These are phyloP conservation scores for Rhabditophanes sp. DNA, from an alignment of 2,888 invertebrate species.

Conservation along the genomic window DNA sequence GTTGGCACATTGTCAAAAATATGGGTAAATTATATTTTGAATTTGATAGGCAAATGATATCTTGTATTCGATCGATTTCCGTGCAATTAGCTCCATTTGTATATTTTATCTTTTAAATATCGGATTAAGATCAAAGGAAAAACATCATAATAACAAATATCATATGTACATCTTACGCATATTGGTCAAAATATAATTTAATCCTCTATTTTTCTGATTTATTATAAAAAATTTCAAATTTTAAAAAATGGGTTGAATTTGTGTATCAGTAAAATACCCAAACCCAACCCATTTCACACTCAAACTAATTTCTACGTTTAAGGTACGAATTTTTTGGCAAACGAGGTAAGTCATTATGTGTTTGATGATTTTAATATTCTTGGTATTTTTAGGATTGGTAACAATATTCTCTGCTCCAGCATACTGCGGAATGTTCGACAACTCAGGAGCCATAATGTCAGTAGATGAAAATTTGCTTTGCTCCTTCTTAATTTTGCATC, in stretches of 20 bases:
- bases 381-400: constrained; percentile 45
- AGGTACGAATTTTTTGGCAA: constrained; percentile 36
- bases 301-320: constrained; percentile 17
- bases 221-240: constrained; percentile 3
- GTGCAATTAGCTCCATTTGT: no score
- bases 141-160: no score
- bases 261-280: not conserved
- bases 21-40: constrained; percentile 5
- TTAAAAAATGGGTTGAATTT: constrained; percentile 1
- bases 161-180: not conserved
- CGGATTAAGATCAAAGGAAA: no score
- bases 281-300: not conserved
- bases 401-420: constrained; percentile 52
- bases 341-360: no score
- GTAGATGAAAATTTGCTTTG: constrained; percentile 38
- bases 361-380: constrained; percentile 40
- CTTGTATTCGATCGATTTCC: no score
- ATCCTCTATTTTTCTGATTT: not conserved
- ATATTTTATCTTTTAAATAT: no score
- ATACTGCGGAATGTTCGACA: constrained; percentile 52
- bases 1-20: constrained; percentile 2
- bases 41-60: not conserved
- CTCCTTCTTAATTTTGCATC: constrained; percentile 38
- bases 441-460: constrained; percentile 51
- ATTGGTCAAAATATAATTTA: constrained; percentile 4